phyloP scores from a whole-genome alignment of 2,888 invertebrate species.

The Thysanoteuthis rhombus region DNA sequence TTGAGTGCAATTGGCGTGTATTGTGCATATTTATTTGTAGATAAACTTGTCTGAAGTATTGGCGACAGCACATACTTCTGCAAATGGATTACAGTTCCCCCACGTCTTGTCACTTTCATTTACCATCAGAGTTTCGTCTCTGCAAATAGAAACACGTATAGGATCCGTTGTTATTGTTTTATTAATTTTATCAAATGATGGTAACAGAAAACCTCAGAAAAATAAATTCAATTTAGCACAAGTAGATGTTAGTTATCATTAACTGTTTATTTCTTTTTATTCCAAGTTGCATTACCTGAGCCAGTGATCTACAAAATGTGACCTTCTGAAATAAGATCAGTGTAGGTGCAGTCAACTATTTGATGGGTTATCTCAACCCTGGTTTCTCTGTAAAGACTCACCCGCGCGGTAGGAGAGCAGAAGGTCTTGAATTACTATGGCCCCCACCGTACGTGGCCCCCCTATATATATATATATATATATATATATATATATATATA shows the following conservation, averaged over 20 bases:
- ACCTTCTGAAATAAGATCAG: background rate
- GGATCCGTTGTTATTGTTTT: no score
- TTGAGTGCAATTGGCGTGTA: background rate
- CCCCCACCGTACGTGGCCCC: no score
- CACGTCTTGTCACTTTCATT: background rate
- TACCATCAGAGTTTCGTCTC: background rate
- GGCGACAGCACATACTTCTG: background rate
- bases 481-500: background rate
- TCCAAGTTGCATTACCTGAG: background rate
- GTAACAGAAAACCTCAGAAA: background rate
- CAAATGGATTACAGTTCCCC: background rate
- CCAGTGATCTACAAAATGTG: background rate
- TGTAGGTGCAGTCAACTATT: background rate
- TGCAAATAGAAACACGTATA: background rate
- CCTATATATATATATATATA: no score
- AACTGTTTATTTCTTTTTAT: background rate
- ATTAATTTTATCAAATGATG: background rate
- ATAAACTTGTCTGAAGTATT: background rate
- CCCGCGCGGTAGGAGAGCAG: background rate
- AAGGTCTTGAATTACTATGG: background rate
- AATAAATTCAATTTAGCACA: background rate
- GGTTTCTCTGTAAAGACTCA: background rate
- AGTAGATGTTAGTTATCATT: background rate
- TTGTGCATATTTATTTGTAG: background rate
- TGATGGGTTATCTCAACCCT: background rate